Base-by-base conservation (phyloP, 1,140 invertebrate species). In the Neodiprion pinetum region DNA sequence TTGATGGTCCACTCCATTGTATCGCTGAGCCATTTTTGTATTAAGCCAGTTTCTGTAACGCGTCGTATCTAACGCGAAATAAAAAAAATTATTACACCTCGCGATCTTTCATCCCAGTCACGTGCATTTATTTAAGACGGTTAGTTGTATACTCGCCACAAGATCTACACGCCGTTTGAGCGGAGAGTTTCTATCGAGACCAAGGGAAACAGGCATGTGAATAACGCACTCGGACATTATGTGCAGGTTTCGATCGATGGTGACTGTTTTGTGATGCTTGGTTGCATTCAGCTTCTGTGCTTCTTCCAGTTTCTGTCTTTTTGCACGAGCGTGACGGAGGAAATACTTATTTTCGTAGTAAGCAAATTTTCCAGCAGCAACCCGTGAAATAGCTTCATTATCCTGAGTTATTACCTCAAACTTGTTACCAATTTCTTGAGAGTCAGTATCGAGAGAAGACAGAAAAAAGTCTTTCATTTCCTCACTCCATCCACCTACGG, bases 261-360 rank as follows among this genome's bases (percentile, higher is more conserved):
- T 49, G 14, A 76, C 67, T 9, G 71, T 72, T 14, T 77, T 73
- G 11, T 74, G 77, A 14, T 75, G 50, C 4, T 72, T 14, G 4
- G 75, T 67, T n/a, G 78, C 77, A 14, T 84, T 83, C 70, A 79
- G 78, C 47, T 83, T 72, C 23, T 77, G 72, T 47, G 81, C 74
- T 73, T 78, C 80, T 50, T 89, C 85, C 11, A 86, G 76, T 61
- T 89, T 84, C 80, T 92, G 91, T 11, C 90, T 85, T 72, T 88
- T 90, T 1, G 92, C 91, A 49, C 91, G 90, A 1, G 92, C 83
- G 78, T 93, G 89, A 74, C 92, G 91, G 12, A 96, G 82, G 79
- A 91, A 93, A 82, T 94, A 91, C n/a, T 91, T 88, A 83, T 95
- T 96, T 80, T 96, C 95, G 79, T 95, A 96, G 77, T 95, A 95